Percentiles rank a stretch among this genome's conserved stretches.
Conservation (phyloP, 2,888 invertebrate genomes). For the Pterobdella sp. region DNA sequence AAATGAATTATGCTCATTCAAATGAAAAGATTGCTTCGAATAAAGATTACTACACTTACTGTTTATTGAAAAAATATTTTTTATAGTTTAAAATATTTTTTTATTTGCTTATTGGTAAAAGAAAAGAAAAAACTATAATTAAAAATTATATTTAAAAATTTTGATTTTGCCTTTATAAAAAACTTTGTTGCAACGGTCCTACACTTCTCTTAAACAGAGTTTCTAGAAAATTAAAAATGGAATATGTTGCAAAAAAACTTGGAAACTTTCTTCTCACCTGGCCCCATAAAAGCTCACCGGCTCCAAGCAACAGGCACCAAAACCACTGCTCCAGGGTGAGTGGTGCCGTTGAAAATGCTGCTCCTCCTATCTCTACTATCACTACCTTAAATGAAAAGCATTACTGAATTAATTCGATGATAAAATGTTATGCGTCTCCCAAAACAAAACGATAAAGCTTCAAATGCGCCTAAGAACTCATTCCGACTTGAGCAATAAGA, state of each 20-base stretch:
- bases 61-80: too few species aligned
- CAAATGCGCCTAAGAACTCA: background rate
- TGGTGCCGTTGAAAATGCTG: conserved; percentile 89
- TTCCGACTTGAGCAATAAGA: conserved; percentile 75
- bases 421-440: background rate
- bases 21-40: too few species aligned
- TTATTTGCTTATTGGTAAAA: too few species aligned
- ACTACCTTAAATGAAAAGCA: conserved; percentile 63
- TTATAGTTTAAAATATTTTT: too few species aligned
- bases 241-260: background rate
- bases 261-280: conserved; percentile 44
- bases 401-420: background rate
- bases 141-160: too few species aligned
- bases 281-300: conserved; percentile 93
- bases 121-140: too few species aligned
- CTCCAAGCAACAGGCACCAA: conserved; percentile 94
- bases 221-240: background rate
- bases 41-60: too few species aligned
- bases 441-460: background rate
- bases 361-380: conserved; percentile 91
- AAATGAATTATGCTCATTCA: too few species aligned
- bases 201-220: too few species aligned
- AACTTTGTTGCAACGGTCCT: too few species aligned
- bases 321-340: conserved; percentile 92
- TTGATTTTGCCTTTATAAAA: too few species aligned